A percentile compares a stretch with the other conserved stretches of the same genome.
These are phyloP conservation scores for Carcharodon carcharias DNA, from an alignment of 2,797 vertebrate genomes.

Conservation along the genomic window DNA sequence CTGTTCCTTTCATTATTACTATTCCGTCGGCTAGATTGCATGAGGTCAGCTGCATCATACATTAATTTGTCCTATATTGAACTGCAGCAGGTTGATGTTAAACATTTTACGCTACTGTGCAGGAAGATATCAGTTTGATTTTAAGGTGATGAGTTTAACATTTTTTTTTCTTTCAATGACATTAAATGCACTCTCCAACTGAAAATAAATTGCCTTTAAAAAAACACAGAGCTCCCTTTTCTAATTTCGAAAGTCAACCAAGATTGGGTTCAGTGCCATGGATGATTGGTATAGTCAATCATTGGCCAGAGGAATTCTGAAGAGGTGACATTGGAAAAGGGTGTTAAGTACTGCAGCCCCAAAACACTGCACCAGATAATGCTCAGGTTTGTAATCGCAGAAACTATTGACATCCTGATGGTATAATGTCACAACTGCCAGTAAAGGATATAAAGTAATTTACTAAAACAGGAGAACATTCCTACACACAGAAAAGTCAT, in stretches of 20 bases:
- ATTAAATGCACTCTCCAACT: constrained; percentile 15
- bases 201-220: constrained; percentile 14
- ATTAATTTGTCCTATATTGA: not conserved
- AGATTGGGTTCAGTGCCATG: not conserved
- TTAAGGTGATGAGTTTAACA: not conserved
- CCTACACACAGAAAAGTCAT: not conserved
- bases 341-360: not conserved
- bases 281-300: not conserved
- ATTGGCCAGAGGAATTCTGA: not conserved
- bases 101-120: not conserved
- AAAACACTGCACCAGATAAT: not conserved
- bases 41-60: not conserved
- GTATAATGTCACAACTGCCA: not conserved
- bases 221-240: no score
- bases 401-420: not conserved
- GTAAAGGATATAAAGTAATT: not conserved
- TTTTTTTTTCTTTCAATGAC: not conserved
- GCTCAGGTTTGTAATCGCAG: not conserved
- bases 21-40: not conserved
- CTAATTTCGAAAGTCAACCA: not conserved
- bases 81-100: not conserved
- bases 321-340: not conserved
- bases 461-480: not conserved
- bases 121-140: not conserved
- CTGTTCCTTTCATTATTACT: not conserved